phyloP scores from a whole-genome alignment of 2,888 invertebrate genomes.

The Elgonia sp. region DNA sequence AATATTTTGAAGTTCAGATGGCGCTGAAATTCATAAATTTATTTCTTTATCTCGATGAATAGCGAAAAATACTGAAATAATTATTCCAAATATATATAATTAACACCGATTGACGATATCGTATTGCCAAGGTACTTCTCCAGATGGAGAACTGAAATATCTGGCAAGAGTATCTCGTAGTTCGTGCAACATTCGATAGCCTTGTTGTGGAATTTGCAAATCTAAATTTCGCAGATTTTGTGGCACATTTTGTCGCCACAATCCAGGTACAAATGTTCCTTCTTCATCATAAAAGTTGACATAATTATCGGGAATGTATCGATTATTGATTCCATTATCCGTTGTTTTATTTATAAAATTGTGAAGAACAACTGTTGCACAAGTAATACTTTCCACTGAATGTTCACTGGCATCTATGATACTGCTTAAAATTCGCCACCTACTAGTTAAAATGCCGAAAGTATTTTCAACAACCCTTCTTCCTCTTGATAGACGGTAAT shows the following conservation, averaged over 20 bases:
- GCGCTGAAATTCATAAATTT: too few relatives aligned
- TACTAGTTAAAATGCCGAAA: constrained; percentile 74
- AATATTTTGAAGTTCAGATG: too few relatives aligned
- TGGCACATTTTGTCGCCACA: constrained; percentile 16
- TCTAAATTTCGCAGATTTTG: neutral
- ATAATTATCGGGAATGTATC: too few relatives aligned
- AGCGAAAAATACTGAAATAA: too few relatives aligned
- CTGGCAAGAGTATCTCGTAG: constrained; percentile 35
- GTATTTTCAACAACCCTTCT: constrained; percentile 75
- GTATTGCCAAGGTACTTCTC: constrained; percentile 61
- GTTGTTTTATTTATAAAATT: constrained; percentile 49
- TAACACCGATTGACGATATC: neutral
- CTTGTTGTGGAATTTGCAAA: neutral
- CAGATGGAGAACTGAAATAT: constrained; percentile 49
- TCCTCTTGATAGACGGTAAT: constrained; percentile 63
- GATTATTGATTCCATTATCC: neutral
- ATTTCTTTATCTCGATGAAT: too few relatives aligned
- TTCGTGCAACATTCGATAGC: neutral
- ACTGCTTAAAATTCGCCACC: constrained; percentile 69
- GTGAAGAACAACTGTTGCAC: constrained; percentile 51
- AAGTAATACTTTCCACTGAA: constrained; percentile 27
- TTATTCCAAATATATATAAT: too few relatives aligned
- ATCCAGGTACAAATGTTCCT: constrained; percentile 32
- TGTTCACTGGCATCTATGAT: constrained; percentile 56
- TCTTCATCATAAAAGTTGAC: constrained; percentile 14